phyloP scores from a whole-genome alignment of 2,797 vertebrate species.

The Tangara arthus region DNA sequence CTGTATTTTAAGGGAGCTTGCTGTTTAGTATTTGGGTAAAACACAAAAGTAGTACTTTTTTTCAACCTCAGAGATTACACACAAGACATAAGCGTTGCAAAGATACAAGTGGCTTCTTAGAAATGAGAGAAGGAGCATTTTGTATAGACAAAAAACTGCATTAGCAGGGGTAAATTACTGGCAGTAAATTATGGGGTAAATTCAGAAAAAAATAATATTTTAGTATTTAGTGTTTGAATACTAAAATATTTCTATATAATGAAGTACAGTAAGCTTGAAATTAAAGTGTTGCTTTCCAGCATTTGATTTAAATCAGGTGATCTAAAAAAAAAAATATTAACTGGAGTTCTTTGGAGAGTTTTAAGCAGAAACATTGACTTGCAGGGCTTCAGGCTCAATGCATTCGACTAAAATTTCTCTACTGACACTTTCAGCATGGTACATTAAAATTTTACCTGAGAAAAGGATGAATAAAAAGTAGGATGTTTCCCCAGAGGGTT shows the following conservation, averaged over 20 bases:
- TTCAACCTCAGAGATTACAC: neutral
- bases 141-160: neutral
- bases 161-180: neutral
- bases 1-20: neutral
- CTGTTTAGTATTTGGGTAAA: neutral
- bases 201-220: neutral
- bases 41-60: neutral
- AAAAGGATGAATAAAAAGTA: conserved; percentile 5
- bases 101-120: neutral
- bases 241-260: neutral
- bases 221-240: neutral
- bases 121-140: neutral
- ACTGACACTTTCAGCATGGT: neutral
- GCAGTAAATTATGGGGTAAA: neutral
- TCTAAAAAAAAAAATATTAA: neutral
- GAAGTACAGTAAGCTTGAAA: neutral
- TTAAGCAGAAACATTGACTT: neutral
- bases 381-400: neutral
- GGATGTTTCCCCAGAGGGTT: neutral
- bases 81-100: neutral
- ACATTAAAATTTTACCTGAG: neutral
- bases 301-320: neutral
- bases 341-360: neutral
- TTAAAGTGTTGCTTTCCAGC: neutral
- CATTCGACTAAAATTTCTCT: neutral